These are phyloP conservation scores for Meleagris gallopavo DNA, from an alignment of 2,113 vertebrate species.

Conservation along the genomic window DNA sequence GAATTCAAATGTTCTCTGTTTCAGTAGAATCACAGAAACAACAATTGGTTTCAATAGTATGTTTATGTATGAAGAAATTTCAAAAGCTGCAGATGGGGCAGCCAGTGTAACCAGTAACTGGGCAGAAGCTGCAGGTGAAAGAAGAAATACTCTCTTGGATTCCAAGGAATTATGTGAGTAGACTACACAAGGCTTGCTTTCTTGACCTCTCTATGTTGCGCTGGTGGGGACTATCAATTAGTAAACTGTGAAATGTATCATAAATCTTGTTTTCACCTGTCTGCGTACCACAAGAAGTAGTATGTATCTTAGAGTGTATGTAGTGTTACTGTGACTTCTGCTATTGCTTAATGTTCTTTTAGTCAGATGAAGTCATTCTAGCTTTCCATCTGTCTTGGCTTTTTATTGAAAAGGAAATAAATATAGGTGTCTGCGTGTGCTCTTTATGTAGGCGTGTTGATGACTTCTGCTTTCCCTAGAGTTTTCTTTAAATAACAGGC, in stretches of 20 bases:
- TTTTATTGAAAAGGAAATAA: not conserved
- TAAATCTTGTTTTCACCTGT: not conserved
- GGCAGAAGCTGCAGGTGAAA: not conserved
- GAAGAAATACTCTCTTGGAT: not conserved
- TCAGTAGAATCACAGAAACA: not conserved
- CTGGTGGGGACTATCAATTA: fast-evolving
- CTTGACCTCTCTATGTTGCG: not conserved
- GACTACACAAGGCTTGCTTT: not conserved
- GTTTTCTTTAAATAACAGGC: not conserved
- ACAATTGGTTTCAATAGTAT: not conserved
- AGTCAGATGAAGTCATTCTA: not conserved
- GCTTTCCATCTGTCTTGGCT: not conserved
- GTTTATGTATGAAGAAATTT: not conserved
- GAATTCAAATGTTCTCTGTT: not conserved
- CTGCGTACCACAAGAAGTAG: not conserved
- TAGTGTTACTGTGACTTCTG: not conserved
- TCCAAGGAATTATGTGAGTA: not conserved
- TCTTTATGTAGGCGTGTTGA: not conserved
- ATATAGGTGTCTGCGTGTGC: not conserved
- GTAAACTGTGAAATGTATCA: not conserved
- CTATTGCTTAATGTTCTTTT: not conserved
- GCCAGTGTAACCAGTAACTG: not conserved
- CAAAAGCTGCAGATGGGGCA: not conserved
- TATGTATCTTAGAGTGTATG: not conserved
- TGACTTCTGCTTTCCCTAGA: not conserved